These are phyloP conservation scores for Sciurus carolinensis DNA, from an alignment of 2,797 vertebrate genomes.

Conservation along the genomic window DNA sequence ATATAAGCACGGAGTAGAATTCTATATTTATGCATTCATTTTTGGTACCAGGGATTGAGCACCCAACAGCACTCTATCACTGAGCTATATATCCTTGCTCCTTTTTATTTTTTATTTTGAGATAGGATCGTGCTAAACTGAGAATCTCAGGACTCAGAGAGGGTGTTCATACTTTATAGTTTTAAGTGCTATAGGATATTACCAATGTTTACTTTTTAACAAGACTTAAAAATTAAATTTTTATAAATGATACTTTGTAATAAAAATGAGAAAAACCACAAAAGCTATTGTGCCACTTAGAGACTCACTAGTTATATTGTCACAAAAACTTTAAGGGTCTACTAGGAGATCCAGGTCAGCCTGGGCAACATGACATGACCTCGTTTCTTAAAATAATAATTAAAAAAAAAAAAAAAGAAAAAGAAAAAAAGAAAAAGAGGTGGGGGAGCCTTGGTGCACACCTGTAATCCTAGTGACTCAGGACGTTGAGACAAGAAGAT, in stretches of 20 bases:
- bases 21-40: background rate
- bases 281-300: background rate
- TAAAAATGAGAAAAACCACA: background rate
- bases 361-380: background rate
- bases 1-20: background rate
- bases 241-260: background rate
- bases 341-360: background rate
- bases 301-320: background rate
- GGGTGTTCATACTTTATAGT: background rate
- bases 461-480: no score
- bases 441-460: no score
- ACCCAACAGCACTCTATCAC: no score
- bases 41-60: background rate
- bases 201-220: background rate
- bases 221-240: conserved; percentile 19
- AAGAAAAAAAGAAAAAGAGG: no score
- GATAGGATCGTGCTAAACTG: background rate
- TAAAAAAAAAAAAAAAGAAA: no score
- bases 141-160: background rate
- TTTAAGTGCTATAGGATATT: background rate
- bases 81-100: background rate
- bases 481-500: no score
- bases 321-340: background rate
- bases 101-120: background rate
- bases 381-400: background rate